Percentiles rank a stretch among this genome's conserved stretches.
phyloP scores from a whole-genome alignment of 2,113 vertebrate genomes.

The Ornithorhynchus anatinus region DNA sequence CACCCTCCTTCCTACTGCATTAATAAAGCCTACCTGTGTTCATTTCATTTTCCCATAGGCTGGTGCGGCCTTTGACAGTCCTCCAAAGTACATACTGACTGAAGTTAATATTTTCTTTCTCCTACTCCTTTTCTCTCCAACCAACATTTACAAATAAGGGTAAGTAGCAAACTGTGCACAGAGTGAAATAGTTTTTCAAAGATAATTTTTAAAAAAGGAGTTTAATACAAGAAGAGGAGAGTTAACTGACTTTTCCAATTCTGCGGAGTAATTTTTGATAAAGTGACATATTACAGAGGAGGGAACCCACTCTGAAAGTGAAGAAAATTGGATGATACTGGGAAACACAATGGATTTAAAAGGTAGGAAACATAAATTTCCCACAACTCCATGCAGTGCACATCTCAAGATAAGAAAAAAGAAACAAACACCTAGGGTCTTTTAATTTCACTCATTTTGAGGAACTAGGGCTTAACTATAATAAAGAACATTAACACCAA shows the following conservation, averaged over 20 bases:
- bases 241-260: neutral
- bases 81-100: no score
- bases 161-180: no score
- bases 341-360: neutral
- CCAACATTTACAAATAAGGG: no score
- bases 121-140: no score
- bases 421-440: fast-evolving
- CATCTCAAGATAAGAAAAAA: neutral
- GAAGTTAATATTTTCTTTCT: no score
- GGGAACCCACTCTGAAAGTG: neutral
- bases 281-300: neutral
- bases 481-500: neutral
- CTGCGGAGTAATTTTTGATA: neutral
- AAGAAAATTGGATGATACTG: neutral
- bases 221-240: no score
- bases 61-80: no score
- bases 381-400: neutral
- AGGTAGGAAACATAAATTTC: neutral
- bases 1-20: no score
- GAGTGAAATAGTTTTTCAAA: no score
- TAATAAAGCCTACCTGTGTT: no score
- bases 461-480: neutral
- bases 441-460: neutral
- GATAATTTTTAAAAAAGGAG: no score
- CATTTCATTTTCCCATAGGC: no score